phyloP scores from a whole-genome alignment of 2,797 vertebrate genomes.

The Discoglossus pictus region DNA sequence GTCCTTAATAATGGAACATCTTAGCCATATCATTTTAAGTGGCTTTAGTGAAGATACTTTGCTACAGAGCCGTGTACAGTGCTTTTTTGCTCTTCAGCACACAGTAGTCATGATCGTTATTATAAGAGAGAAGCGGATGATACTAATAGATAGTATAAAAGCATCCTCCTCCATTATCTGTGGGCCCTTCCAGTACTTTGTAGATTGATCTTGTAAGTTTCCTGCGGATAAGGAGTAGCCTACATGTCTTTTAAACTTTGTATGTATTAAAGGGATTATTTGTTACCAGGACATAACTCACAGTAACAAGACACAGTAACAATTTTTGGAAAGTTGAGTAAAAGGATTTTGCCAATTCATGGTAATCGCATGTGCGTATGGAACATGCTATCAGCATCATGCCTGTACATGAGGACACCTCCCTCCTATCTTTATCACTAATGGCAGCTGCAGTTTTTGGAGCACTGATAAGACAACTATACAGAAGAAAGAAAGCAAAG shows the following conservation, averaged over 20 bases:
- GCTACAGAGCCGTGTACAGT: not conserved
- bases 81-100: not conserved
- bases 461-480: no score
- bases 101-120: not conserved
- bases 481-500: no score
- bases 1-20: conserved; percentile 4
- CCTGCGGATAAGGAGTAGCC: no score
- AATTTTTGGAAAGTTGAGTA: no score
- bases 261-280: no score
- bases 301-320: no score
- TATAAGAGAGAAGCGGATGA: conserved; percentile 5
- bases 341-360: no score
- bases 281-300: no score
- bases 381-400: not conserved
- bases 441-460: conserved; percentile 5
- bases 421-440: conserved; percentile 8
- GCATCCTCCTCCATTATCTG: not conserved
- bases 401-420: conserved; percentile 7
- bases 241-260: no score
- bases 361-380: no score
- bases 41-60: conserved; percentile 8
- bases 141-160: not conserved
- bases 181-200: no score
- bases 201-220: no score
- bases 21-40: conserved; percentile 9